Base-by-base conservation (phyloP, 35 echinoderm and acorn worm genomes). In the Hemicentrotus pulcherrimus region DNA sequence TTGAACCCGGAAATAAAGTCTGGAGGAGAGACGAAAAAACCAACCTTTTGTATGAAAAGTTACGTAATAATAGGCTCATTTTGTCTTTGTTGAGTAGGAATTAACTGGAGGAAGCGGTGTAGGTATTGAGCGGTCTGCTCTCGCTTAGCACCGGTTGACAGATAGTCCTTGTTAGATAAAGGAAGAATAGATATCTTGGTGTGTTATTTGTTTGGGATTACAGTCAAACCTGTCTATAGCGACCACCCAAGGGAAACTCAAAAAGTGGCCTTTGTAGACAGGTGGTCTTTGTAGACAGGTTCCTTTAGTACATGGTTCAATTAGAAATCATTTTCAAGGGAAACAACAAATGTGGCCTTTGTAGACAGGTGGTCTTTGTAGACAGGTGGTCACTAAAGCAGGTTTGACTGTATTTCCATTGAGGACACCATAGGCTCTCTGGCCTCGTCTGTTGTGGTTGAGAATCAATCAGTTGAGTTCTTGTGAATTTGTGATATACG, bases 1-100 rank as follows among this genome's bases (percentile, higher is more conserved):
- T 22, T 78, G 65, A 78, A 78, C 65, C 65, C 65, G 65, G 65
- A 78, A 78, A 78, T 78, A 78, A 78, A 78, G 65, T n/a, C 19
- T 78, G 22, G 65, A n/a, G 22, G 22, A 28, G 18, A n/a, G 19
- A 78, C 65, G 19, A 5, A 78, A 78, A 78, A n/a, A 78, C 7
- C 1, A 9, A 15, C 10, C 19, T 8, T 28, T 78, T 28, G 61
- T 70, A 28, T 78, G 22, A 78, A 28, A 78, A 78, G 50, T 78
- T 78, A 78, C 24, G 65, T 78, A 78, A 78, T 78, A 78, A 78
- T 78, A 59, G 52, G 52, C 65, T 78, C 65, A 78, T 78, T 22
- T 22, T 18, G 65, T 78, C 65, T 22, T n/a, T 78, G n/a, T n/a
- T 78, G 65, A 78, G 19, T 78, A 18, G 28, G 65, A 78, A 6